Evolutionary conservation across 2,797 vertebrate species (phyloP).

Genomic region (Sebastes iracundus): DNA sequence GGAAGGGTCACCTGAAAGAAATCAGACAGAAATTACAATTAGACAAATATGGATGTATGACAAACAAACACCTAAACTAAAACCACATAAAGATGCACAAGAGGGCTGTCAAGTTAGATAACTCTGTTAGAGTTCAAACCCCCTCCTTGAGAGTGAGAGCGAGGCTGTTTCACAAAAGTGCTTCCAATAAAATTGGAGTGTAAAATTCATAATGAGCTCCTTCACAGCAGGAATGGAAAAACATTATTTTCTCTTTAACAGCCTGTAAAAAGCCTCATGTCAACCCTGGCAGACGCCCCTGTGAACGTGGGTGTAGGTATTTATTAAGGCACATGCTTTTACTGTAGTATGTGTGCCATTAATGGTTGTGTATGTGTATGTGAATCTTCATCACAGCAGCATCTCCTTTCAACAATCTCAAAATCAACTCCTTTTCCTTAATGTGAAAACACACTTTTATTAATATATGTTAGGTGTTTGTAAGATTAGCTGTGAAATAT

Average conservation of each 20-base stretch:
- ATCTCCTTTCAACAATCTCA: not conserved
- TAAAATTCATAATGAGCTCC: constrained; percentile 67
- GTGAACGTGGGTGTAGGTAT: constrained; percentile 5
- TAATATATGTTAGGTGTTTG: not conserved
- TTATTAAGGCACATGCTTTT: constrained; percentile 1
- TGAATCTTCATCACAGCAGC: not conserved
- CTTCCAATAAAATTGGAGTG: constrained; percentile 50
- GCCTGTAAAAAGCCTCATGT: constrained; percentile 37
- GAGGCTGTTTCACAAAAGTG: constrained; percentile 49
- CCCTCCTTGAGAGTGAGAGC: constrained; percentile 25
- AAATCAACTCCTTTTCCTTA: not conserved
- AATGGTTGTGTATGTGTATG: not conserved
- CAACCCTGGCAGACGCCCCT: constrained; percentile 46
- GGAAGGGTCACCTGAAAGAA: constrained; percentile 79
- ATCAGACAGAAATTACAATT: constrained; percentile 57
- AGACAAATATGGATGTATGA: constrained; percentile 18
- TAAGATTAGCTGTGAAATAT: not conserved
- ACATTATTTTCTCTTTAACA: constrained; percentile 40
- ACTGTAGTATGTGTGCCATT: not conserved
- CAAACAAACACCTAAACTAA: not conserved
- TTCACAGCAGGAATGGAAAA: constrained; percentile 71
- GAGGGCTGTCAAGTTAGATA: not conserved
- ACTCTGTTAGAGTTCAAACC: constrained; percentile 1
- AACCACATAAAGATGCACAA: not conserved
- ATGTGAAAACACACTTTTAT: not conserved